Evolutionary conservation across 2,113 vertebrate genomes (phyloP).

Genomic region (Pelvicachromis taeniatus): DNA sequence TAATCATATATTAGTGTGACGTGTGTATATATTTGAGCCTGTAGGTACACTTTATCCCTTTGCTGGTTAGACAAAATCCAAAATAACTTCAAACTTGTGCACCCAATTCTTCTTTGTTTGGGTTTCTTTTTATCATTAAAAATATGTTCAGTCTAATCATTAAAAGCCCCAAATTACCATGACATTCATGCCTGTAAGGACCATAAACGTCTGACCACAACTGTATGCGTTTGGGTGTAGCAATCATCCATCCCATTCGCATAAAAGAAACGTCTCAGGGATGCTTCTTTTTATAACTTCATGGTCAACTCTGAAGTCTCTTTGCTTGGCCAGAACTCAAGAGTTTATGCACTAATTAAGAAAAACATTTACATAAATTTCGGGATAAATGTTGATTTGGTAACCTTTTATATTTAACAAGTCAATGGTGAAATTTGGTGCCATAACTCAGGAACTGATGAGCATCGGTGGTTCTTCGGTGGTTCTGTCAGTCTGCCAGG

Average conservation of each 20-base stretch:
- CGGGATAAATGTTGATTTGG: background rate
- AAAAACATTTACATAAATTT: background rate
- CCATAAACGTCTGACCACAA: background rate
- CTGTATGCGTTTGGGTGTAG: background rate
- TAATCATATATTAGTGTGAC: background rate
- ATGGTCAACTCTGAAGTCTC: background rate
- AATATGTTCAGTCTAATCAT: background rate
- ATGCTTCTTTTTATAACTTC: background rate
- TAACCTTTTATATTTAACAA: background rate
- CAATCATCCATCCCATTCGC: background rate
- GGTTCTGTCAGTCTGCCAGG: background rate
- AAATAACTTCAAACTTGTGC: background rate
- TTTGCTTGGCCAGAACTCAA: background rate
- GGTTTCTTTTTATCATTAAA: fast-evolving
- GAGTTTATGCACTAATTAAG: background rate
- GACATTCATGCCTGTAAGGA: background rate
- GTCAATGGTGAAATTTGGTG: background rate
- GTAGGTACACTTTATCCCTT: background rate
- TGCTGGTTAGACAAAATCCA: background rate
- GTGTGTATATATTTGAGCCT: background rate
- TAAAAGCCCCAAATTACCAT: background rate
- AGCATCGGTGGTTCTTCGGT: background rate
- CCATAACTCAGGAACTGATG: background rate
- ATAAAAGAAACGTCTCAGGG: background rate
- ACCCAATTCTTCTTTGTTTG: background rate